Evolutionary conservation across 2,113 vertebrate species (phyloP), one percentile per base, ranked within the genome.

Genomic region (Lates calcarifer): DNA sequence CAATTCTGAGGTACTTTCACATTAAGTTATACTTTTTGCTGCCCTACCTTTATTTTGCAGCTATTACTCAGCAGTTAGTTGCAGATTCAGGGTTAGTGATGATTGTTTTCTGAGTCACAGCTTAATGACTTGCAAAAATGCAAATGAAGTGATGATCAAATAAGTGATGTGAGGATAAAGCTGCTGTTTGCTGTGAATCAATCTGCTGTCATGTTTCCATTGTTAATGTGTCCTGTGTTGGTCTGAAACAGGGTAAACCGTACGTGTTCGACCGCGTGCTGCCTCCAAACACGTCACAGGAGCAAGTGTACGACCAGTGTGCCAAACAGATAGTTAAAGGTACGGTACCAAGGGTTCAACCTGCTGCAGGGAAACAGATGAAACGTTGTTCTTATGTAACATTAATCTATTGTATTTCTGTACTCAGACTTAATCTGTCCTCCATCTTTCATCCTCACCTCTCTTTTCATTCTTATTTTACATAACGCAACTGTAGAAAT

Each of bases 321-420:
- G 97, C 97, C 70, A 98, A 97, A 88, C 97, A 97, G 89, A 98
- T 98, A 41, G 97, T 98, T 75, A 98, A 96, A 98, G 97, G 97
- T 98, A 90, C 68, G n/a, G 39, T 64, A 6, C 13, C 93, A 33
- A n/a, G 37, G 9, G 15, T 10, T 14, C 13, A 26, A 33, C 24
- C 14, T 49, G 22, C 63, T 7, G 26, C 2, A 49, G 29, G 9
- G 4, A 10, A 24, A 3, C 3, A 1, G 22, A 9, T 0, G 10
- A 60, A 58, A 6, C 33, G 0, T 3, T 5, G 3, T 13, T 51
- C 11, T 73, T 53, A 65, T 53, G 29, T 64, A 49, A 68, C 49
- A 29, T 31, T 69, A 31, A 73, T 78, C 51, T 56, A 6, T 28
- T 37, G 6, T 37, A 3, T 29, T 13, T 82, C 47, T 56, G 71